Percentiles rank a stretch among this genome's conserved stretches.
phyloP scores from a whole-genome alignment of 2,797 vertebrate genomes.

The Macrochelys suwanniensis region DNA sequence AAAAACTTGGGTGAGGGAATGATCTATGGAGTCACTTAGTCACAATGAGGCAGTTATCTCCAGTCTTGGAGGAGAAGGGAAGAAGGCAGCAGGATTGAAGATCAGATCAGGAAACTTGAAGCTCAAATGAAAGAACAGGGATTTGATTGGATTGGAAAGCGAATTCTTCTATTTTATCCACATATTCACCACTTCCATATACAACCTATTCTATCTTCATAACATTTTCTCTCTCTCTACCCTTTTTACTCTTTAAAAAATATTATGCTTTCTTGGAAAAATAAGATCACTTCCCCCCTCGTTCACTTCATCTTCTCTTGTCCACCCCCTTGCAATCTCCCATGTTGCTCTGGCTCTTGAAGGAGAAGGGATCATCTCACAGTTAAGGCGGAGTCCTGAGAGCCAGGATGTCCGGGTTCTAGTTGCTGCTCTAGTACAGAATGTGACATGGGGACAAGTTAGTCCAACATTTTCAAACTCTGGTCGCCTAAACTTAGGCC shows the following conservation, averaged over 20 bases:
- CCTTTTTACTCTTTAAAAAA: not conserved
- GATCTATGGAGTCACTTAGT: not conserved
- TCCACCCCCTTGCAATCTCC: not conserved
- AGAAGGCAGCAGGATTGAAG: not conserved
- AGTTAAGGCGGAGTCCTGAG: not conserved
- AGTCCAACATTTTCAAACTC: not conserved
- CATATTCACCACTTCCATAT: not conserved
- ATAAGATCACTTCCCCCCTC: not conserved
- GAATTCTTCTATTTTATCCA: not conserved
- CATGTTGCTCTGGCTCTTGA: not conserved
- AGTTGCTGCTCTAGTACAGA: not conserved
- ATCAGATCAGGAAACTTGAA: not conserved
- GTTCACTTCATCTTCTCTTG: not conserved
- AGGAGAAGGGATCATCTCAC: not conserved
- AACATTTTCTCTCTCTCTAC: not conserved
- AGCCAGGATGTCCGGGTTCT: not conserved
- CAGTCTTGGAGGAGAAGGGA: not conserved
- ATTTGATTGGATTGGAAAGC: not conserved
- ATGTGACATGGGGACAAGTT: not conserved
- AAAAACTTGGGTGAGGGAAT: not conserved
- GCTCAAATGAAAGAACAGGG: not conserved
- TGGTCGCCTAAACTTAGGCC: not conserved
- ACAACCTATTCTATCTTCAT: not conserved
- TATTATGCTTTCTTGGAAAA: not conserved
- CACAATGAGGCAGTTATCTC: not conserved